phyloP scores from a whole-genome alignment of 2,888 invertebrate species.

The Hyposoter dolosus region DNA sequence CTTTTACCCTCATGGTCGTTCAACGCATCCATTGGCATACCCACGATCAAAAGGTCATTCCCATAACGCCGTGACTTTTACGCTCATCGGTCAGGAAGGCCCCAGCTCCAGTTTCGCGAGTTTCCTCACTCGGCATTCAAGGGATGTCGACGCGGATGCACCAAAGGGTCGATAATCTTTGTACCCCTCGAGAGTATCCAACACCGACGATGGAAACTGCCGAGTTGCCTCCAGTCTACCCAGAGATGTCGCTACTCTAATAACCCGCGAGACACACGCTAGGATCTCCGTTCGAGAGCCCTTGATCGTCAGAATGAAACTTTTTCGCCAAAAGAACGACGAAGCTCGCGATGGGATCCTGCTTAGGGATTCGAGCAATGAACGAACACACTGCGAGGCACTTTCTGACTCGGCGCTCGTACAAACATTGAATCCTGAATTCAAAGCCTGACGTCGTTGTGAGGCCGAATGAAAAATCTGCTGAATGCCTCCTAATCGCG shows the following conservation, averaged over 20 bases:
- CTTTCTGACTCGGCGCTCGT: too few species aligned
- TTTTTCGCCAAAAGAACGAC: too few species aligned
- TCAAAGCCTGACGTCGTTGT: too few species aligned
- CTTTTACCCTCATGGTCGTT: not conserved
- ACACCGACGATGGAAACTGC: conserved; percentile 48
- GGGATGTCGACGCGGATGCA: conserved; percentile 7
- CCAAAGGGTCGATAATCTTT: conserved; percentile 68
- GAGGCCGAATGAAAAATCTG: too few species aligned
- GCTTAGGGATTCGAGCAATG: too few species aligned
- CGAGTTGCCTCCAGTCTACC: not conserved
- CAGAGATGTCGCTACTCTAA: conserved; percentile 66
- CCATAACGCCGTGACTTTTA: conserved; percentile 59
- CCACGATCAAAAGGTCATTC: conserved; percentile 7
- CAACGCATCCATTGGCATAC: not conserved
- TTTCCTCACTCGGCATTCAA: conserved; percentile 34
- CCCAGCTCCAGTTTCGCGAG: conserved; percentile 61
- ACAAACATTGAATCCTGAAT: too few species aligned
- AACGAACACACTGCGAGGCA: too few species aligned
- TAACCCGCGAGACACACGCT: too few species aligned
- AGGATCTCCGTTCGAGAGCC: not conserved
- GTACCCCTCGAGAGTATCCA: conserved; percentile 28
- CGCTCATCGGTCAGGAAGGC: conserved; percentile 82
- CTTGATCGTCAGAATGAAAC: not conserved
- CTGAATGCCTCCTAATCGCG: too few species aligned
- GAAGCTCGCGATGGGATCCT: too few species aligned